Evolutionary conservation across 2,113 vertebrate genomes (phyloP).

Genomic region (Vimba vimba): DNA sequence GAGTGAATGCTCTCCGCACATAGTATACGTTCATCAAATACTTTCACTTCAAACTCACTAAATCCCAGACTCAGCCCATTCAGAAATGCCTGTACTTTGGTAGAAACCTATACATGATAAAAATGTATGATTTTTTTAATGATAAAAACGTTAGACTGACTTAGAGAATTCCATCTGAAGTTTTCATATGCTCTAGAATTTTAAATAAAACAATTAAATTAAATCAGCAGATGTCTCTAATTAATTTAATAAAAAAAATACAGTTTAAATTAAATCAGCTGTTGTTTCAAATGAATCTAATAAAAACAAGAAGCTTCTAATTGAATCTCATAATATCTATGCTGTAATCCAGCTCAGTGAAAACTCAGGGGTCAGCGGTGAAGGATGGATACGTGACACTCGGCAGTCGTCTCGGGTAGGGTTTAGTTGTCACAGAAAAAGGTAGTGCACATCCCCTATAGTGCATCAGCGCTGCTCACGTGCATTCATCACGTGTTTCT

Average conservation of each 20-base stretch:
- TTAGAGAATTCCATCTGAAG: too few species aligned
- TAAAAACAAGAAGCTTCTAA: not conserved
- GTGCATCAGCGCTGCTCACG: slow-evolving; percentile 65
- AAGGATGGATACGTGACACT: slow-evolving; percentile 74
- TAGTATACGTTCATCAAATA: too few species aligned
- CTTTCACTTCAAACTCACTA: too few species aligned
- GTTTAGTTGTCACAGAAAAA: slow-evolving; percentile 70
- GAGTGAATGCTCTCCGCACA: too few species aligned
- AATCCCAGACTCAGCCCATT: too few species aligned
- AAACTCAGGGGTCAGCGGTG: slow-evolving; percentile 70
- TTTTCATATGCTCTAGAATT: not conserved
- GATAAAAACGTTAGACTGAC: too few species aligned
- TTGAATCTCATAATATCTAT: slow-evolving; percentile 42
- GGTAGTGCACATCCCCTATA: slow-evolving; percentile 66
- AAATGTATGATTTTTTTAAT: too few species aligned
- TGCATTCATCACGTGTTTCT: slow-evolving; percentile 47
- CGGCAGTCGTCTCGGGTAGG: slow-evolving; percentile 68
- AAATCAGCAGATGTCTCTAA: not conserved
- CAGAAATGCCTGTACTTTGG: too few species aligned
- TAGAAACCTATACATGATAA: too few species aligned
- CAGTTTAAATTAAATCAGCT: not conserved
- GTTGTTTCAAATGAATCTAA: not conserved
- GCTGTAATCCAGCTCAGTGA: slow-evolving; percentile 63
- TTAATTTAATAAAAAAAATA: not conserved
- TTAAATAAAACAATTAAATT: not conserved